Percentiles rank a stretch among this genome's conserved stretches.
Evolutionary conservation across 2,113 vertebrate species (phyloP).

Genomic region (Meles meles): DNA sequence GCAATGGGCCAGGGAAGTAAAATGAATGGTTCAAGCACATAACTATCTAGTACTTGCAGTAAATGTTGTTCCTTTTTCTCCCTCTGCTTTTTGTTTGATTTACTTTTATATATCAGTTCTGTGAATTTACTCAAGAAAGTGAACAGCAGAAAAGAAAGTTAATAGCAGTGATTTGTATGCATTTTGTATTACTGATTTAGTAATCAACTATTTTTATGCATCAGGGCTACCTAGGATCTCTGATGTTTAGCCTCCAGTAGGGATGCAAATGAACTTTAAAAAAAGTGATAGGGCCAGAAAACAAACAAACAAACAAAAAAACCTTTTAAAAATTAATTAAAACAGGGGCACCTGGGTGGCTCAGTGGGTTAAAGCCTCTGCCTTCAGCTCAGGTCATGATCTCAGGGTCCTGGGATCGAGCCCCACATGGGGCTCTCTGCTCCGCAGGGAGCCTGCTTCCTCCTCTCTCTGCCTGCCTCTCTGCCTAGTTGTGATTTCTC

Average conservation of each 20-base stretch:
- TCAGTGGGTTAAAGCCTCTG: too few species aligned
- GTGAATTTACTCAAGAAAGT: background rate
- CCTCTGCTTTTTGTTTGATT: background rate
- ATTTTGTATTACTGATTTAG: background rate
- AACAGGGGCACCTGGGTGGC: too few species aligned
- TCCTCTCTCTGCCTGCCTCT: too few species aligned
- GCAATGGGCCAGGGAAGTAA: background rate
- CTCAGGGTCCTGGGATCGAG: too few species aligned
- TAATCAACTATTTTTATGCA: background rate
- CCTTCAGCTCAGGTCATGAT: too few species aligned
- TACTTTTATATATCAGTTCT: background rate
- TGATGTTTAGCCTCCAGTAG: background rate
- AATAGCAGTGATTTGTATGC: background rate
- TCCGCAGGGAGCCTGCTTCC: too few species aligned
- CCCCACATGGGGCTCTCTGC: too few species aligned
- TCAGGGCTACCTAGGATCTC: background rate
- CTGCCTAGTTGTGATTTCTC: too few species aligned
- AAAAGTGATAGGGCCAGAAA: background rate
- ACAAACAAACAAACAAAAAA: background rate
- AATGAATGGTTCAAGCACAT: background rate
- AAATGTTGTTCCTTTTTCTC: background rate
- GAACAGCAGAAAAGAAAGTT: background rate
- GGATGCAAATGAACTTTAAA: background rate
- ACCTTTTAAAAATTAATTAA: background rate
- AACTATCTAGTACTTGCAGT: background rate